Evolutionary conservation across 2,888 invertebrate genomes (phyloP), one percentile per base, ranked within the genome.

Genomic region (Amiota mariae): DNA sequence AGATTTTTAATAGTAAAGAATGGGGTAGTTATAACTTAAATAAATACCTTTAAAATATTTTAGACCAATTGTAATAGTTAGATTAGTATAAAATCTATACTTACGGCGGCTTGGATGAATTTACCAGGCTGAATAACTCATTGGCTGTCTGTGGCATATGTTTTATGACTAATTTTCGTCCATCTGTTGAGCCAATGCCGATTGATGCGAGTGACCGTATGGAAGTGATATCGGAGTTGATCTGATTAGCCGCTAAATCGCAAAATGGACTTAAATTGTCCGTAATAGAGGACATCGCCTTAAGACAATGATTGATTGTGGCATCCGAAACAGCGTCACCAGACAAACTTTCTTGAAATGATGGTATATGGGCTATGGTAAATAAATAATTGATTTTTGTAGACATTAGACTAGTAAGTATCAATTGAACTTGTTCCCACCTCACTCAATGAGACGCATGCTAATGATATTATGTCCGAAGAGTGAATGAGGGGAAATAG

Each of bases 151-250:
- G 95, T 73, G 96, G 96, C 81, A 96, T 95, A 87, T 95, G 92
- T 84, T 94, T 91, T 83, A 96, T 95, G 83, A 95, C 95, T 92
- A 96, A 93, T 91, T 95, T 95, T 82, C 94, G 93, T 66, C 96
- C 96, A 90, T 96, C 96, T 59, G 96, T 96, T 77, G 96, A 96
- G 49, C 96, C 96, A 93, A 96, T 94, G 70, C 96, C 96, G 81
- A 96, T 95, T 70, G 96, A 95, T 73, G 95, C 95, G 82, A 95
- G 92, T 66, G 95, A 95, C 78, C 95, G 92, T 78, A 95, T 93
- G 49, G 95, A 95, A 49, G 93, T 93, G 66, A 93, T 94, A 91
- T 95, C 95, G 71, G 92, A 91, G 80, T 90, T 91, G 78, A 91
- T 89, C 78, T 88, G 89, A 77, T 90, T 88, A 82, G 92, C 92